phyloP scores from a whole-genome alignment of 2,113 vertebrate genomes.

The Trichechus manatus region DNA sequence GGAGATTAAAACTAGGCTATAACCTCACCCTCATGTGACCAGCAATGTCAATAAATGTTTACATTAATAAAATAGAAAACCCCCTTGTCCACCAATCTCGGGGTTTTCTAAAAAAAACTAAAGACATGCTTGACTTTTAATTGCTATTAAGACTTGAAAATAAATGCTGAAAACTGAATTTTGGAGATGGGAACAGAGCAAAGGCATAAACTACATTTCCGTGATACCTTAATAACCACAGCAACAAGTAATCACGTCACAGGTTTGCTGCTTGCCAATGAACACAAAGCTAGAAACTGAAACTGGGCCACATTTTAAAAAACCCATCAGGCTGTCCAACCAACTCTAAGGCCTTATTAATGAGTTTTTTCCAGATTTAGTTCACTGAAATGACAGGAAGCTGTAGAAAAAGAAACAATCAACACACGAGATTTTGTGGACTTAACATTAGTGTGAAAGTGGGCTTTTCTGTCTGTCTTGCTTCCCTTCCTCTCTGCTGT shows the following conservation, averaged over 20 bases:
- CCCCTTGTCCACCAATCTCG: not conserved
- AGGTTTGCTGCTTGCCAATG: not conserved
- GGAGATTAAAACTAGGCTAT: not conserved
- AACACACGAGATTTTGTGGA: not conserved
- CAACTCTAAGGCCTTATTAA: not conserved
- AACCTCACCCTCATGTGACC: not conserved
- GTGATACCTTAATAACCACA: not conserved
- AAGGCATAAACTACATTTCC: not conserved
- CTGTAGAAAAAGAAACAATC: rapidly evolving
- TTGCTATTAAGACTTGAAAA: not conserved
- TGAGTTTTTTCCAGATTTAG: not conserved
- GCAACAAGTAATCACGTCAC: not conserved
- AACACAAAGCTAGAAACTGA: not conserved
- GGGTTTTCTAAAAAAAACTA: not conserved
- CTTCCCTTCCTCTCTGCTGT: not conserved
- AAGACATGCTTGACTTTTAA: not conserved
- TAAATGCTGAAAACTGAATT: not conserved
- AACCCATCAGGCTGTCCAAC: not conserved
- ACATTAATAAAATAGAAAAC: not conserved
- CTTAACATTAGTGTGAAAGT: not conserved
- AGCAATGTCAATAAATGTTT: not conserved
- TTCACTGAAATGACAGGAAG: not conserved
- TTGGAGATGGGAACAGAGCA: not conserved
- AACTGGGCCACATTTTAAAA: not conserved
- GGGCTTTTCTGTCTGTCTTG: not conserved